Evolutionary conservation across 2,888 invertebrate genomes (phyloP), one percentile per base, ranked within the genome.

Genomic region (Xestoiulus laeticollis): DNA sequence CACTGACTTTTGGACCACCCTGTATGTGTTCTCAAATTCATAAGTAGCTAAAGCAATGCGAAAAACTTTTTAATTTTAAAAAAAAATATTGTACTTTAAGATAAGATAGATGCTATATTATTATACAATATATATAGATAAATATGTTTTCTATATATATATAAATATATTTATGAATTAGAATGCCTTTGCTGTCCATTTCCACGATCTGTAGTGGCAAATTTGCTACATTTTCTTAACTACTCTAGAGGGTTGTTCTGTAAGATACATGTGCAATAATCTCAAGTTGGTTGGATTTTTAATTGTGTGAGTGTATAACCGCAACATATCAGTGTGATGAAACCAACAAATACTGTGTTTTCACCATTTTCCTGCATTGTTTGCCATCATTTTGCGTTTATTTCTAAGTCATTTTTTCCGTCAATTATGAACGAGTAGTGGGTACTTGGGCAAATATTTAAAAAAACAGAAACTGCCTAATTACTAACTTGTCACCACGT

Each of bases 181-280:
- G 68, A 68, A 68, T 26, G 68, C 68, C 68, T 84, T 84, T 84
- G 84, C 84, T 84, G 84, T 84, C 84, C 84, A 84, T 43, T 84
- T 84, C 43, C 84, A 33, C 68, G 68, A 68, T 68, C 68, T 84
- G 43, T 84, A 43, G 84, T 84, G 84, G 84, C 43, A 84, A 22
- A 43, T 84, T 84, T 33, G 84, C 33, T 68, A 68, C 68, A 48
- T 86, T 86, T 53, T 44, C 44, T 86, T 44, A 86, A 44, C 30
- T 44, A n/a, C 86, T 32, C 86, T 44, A 48, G 48, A 53, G 48
- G 86, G 38, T 53, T 44, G 38, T 53, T 86, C 48, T 86, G 86
- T 86, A 86, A 86, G 86, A 86, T 86, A 86, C 43, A 43, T 53
- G 86, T 86, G 86, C 86, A 86, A 86, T 86, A 86, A 86, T 86